These are phyloP conservation scores for Corythornis vintsioides DNA, from an alignment of 2,113 vertebrate genomes.

Conservation along the genomic window DNA sequence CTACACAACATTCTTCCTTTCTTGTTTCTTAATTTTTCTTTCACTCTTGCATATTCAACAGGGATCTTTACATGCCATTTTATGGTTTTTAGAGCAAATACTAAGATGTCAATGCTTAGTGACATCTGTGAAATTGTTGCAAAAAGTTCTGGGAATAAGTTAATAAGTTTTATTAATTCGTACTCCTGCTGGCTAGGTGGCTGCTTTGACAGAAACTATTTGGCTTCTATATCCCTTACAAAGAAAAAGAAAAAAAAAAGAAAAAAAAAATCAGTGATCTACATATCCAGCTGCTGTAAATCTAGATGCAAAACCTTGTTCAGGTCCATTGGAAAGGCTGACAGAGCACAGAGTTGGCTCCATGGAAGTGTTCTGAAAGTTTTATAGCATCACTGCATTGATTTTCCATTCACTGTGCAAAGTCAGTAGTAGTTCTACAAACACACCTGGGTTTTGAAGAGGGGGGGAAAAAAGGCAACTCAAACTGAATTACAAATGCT, in stretches of 20 bases:
- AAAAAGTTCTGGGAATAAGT: background rate
- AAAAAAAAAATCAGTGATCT: background rate
- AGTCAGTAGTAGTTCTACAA: conserved; percentile 39
- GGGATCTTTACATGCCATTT: background rate
- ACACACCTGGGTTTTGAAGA: background rate
- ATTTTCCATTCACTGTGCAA: conserved; percentile 22
- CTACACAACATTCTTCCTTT: background rate
- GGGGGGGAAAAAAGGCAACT: background rate
- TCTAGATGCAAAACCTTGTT: background rate
- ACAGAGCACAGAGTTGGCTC: background rate
- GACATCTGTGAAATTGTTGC: background rate
- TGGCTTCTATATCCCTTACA: background rate
- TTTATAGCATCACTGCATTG: conserved; percentile 20
- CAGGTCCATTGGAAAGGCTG: background rate
- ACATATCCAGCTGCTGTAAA: background rate
- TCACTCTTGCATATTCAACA: background rate
- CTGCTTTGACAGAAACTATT: conserved; percentile 4
- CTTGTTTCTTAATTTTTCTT: background rate
- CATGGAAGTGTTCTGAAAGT: background rate
- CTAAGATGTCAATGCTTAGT: background rate
- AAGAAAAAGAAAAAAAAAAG: background rate
- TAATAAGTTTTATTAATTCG: background rate
- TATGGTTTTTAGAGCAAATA: conserved; percentile 20
- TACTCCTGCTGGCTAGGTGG: background rate
- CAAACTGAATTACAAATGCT: background rate